Conservation (phyloP, 2,797 vertebrate species). For the Spondyliosoma cantharus region DNA sequence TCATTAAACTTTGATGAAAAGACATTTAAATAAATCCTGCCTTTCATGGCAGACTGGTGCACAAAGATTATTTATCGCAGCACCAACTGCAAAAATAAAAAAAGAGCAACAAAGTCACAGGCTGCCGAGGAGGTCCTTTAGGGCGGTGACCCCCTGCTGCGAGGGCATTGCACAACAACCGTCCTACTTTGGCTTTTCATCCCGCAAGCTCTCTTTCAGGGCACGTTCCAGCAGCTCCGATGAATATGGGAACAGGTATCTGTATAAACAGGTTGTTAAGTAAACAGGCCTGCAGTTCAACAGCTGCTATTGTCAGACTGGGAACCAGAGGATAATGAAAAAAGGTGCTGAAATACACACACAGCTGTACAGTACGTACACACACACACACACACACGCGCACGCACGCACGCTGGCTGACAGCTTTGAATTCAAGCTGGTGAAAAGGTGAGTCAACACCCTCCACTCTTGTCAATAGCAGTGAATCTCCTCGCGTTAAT, state of each 20-base stretch:
- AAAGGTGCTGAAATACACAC: slow-evolving; percentile 7
- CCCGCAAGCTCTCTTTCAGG: slow-evolving; percentile 11
- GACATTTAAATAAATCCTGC: background rate
- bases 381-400: background rate
- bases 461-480: slow-evolving; percentile 50
- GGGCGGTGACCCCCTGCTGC: background rate
- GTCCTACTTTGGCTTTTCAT: slow-evolving; percentile 7
- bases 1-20: background rate
- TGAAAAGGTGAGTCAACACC: slow-evolving; percentile 64
- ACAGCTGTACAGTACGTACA: background rate
- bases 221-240: slow-evolving; percentile 47
- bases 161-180: slow-evolving; percentile 17
- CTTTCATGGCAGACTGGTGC: background rate
- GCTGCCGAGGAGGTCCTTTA: background rate
- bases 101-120: background rate
- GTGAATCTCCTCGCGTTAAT: slow-evolving; percentile 48
- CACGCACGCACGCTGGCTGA: slow-evolving; percentile 40
- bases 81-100: background rate
- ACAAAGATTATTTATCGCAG: background rate
- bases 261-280: slow-evolving; percentile 62
- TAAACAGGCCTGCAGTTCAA: slow-evolving; percentile 56
- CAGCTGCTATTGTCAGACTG: slow-evolving; percentile 54
- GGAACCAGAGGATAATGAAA: slow-evolving; percentile 29
- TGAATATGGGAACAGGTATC: slow-evolving; percentile 47
- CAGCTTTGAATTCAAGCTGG: slow-evolving; percentile 55